These are phyloP conservation scores for Dreissena polymorpha DNA, from an alignment of 1,140 invertebrate species.

Conservation along the genomic window DNA sequence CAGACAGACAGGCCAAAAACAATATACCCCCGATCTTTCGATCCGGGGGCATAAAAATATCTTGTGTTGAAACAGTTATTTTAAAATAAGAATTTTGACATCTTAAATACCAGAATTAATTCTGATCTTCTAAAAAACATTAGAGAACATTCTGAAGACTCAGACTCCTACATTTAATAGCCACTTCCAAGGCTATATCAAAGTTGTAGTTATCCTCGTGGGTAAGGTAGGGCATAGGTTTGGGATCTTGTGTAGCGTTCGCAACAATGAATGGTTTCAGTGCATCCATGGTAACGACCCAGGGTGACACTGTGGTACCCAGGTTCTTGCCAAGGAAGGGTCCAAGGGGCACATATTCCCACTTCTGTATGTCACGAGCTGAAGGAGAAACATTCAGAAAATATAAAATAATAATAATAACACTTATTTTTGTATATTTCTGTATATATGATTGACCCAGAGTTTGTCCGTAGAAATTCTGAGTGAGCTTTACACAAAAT, in stretches of 20 bases:
- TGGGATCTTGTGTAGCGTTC: constrained; percentile 90
- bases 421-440: too few relatives aligned
- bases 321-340: constrained; percentile 98
- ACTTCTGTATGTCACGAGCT: constrained; percentile 99
- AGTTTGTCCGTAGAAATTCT: too few relatives aligned
- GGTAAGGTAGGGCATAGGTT: constrained; percentile 92
- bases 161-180: constrained; percentile 91
- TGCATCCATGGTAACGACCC: constrained; percentile 98
- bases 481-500: too few relatives aligned
- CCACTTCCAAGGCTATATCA: constrained; percentile 95
- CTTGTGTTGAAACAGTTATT: too few relatives aligned
- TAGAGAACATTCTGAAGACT: too few relatives aligned
- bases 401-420: not conserved
- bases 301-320: constrained; percentile 97
- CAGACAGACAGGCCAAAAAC: too few relatives aligned
- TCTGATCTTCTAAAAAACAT: too few relatives aligned
- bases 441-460: too few relatives aligned
- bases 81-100: too few relatives aligned
- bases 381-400: constrained; percentile 58
- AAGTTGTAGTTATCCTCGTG: constrained; percentile 94
- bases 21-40: too few relatives aligned
- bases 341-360: constrained; percentile 99
- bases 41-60: too few relatives aligned
- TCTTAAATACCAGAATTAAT: too few relatives aligned
- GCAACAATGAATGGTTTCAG: constrained; percentile 91